phyloP scores from a whole-genome alignment of 1,140 invertebrate species.

The Diorhabda elongata region DNA sequence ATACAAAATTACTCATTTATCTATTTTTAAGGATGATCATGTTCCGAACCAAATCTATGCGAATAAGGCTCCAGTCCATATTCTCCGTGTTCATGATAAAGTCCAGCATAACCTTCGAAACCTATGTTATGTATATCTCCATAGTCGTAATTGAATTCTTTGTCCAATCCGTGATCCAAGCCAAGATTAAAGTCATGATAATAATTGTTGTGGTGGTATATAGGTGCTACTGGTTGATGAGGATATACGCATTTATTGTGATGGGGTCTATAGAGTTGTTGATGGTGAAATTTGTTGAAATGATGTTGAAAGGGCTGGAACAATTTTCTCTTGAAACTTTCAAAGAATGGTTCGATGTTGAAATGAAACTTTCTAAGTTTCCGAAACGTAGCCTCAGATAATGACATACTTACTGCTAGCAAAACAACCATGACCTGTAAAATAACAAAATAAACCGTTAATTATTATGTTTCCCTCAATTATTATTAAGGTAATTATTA shows the following conservation, averaged over 20 bases:
- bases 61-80: background rate
- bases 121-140: background rate
- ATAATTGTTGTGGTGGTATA: constrained; percentile 1
- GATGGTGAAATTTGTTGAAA: constrained; percentile 7
- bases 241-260: background rate
- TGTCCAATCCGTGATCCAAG: background rate
- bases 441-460: too few species aligned
- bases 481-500: too few species aligned
- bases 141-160: constrained; percentile 5
- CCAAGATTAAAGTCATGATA: background rate
- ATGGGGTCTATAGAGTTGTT: background rate
- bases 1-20: background rate
- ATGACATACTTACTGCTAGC: background rate
- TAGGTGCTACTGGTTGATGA: background rate
- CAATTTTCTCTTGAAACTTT: constrained; percentile 6
- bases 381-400: constrained; percentile 4
- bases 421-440: constrained; percentile 14
- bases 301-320: constrained; percentile 2
- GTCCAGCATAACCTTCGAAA: background rate
- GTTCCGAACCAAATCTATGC: background rate
- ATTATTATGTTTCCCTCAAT: too few species aligned
- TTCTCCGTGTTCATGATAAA: background rate
- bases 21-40: background rate
- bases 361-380: constrained; percentile 14
- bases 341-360: constrained; percentile 13